phyloP scores from a whole-genome alignment of 1,140 invertebrate genomes.

The Neuroterus valhalla region DNA sequence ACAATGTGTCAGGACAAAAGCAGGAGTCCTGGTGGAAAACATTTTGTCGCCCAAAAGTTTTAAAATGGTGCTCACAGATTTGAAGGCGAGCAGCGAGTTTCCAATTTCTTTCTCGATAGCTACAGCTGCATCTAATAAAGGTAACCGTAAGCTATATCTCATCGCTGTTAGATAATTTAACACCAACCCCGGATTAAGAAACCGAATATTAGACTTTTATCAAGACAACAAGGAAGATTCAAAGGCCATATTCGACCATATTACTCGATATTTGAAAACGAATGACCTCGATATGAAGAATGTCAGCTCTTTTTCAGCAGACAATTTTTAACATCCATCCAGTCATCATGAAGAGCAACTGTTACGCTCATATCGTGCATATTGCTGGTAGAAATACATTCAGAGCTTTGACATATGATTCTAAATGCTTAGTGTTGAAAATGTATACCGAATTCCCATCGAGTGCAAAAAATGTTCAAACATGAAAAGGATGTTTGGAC shows the following conservation, averaged over 20 bases:
- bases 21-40: no score
- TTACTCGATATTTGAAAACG: no score
- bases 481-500: slow-evolving; percentile 42
- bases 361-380: no score
- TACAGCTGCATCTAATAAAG: slow-evolving; percentile 40
- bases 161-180: slow-evolving; percentile 41
- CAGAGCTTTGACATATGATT: slow-evolving; percentile 43
- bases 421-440: slow-evolving; percentile 42
- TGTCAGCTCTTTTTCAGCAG: no score
- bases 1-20: no score
- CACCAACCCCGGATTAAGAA: slow-evolving; percentile 57
- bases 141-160: slow-evolving; percentile 37
- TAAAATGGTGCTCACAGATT: slow-evolving; percentile 18
- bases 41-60: no score
- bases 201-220: slow-evolving; percentile 47
- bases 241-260: slow-evolving; percentile 38
- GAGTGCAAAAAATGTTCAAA: slow-evolving; percentile 18
- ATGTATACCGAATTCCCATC: slow-evolving; percentile 45
- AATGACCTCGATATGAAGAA: no score
- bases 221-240: slow-evolving; percentile 39
- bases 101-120: slow-evolving; percentile 32
- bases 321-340: no score
- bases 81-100: background rate
- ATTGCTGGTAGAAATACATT: no score
- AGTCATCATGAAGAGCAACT: no score